A percentile compares a stretch with the other conserved stretches of the same genome.
These are phyloP conservation scores for Natator depressus DNA, from an alignment of 2,113 vertebrate genomes.

Conservation along the genomic window DNA sequence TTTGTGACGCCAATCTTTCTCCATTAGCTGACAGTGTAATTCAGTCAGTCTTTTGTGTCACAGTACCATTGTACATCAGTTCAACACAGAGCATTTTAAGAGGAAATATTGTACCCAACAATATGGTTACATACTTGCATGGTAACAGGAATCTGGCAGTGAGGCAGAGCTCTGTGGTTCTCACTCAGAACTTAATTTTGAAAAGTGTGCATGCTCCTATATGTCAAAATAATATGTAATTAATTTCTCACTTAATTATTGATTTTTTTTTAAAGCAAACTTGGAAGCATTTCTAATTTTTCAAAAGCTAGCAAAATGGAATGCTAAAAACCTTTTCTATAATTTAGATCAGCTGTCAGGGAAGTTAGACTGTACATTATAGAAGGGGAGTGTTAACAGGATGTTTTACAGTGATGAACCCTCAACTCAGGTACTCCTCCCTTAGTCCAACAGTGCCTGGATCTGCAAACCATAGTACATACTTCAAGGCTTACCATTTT, in stretches of 20 bases:
- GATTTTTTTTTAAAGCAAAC: not conserved
- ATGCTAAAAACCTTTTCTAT: not conserved
- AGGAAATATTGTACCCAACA: not conserved
- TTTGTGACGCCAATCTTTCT: not conserved
- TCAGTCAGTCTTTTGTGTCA: not conserved
- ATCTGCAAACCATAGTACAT: not conserved
- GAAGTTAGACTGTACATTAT: not conserved
- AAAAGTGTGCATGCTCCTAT: not conserved
- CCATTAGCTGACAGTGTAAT: not conserved
- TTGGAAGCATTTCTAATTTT: not conserved
- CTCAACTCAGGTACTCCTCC: not conserved
- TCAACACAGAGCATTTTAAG: not conserved
- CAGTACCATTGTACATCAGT: fast-evolving
- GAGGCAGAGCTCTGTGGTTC: not conserved
- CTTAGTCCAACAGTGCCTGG: not conserved
- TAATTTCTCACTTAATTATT: not conserved
- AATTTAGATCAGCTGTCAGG: not conserved
- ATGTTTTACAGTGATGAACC: not conserved
- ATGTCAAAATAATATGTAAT: not conserved
- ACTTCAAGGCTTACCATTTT: not conserved
- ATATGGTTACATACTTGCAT: not conserved
- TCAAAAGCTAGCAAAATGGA: not conserved
- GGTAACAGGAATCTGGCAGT: not conserved
- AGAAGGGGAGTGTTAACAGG: not conserved
- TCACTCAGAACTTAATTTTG: not conserved